Evolutionary conservation across 2,113 vertebrate genomes (phyloP).

Genomic region (Gymnobelideus leadbeateri): DNA sequence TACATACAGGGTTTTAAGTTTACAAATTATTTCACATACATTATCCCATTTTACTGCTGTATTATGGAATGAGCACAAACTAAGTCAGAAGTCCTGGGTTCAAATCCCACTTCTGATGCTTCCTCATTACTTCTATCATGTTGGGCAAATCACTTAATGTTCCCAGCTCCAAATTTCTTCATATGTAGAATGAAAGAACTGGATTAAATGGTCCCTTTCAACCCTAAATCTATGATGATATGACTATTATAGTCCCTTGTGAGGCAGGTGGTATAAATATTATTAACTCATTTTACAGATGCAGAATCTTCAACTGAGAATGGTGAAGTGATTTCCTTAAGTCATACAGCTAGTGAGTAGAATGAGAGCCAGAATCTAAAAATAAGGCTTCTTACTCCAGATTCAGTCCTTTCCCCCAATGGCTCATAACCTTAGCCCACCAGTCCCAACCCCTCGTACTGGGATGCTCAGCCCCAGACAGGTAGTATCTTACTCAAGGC

Average conservation of each 20-base stretch:
- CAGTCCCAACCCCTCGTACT: background rate
- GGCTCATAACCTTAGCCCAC: background rate
- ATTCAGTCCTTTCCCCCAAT: background rate
- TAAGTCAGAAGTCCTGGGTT: background rate
- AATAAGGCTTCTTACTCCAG: background rate
- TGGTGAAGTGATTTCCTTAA: background rate
- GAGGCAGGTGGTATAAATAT: background rate
- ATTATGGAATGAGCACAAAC: background rate
- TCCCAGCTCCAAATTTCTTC: background rate
- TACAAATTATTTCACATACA: background rate
- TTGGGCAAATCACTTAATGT: background rate
- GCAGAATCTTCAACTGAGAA: background rate
- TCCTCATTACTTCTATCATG: background rate
- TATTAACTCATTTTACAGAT: background rate
- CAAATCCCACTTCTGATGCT: background rate
- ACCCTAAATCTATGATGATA: background rate
- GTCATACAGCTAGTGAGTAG: background rate
- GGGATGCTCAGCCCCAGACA: background rate
- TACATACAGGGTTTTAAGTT: background rate
- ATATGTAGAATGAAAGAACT: background rate
- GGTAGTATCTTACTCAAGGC: background rate
- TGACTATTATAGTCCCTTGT: background rate
- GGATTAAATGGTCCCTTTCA: background rate
- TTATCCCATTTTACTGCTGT: background rate
- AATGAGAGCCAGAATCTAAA: background rate